phyloP scores from a whole-genome alignment of 2,113 vertebrate genomes.

The Dasyprocta punctata region DNA sequence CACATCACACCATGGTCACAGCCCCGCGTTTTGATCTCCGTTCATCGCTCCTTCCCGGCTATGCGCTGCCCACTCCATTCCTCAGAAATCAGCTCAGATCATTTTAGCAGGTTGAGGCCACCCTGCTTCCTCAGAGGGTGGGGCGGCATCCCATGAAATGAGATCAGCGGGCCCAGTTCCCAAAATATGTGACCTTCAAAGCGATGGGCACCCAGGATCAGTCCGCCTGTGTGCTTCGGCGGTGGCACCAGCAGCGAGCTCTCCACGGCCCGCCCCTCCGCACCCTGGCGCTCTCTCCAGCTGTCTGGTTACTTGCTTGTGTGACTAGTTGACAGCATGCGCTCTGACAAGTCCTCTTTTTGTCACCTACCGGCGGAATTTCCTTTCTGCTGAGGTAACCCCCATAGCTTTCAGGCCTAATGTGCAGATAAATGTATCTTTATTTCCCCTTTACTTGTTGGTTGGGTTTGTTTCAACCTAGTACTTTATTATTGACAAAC shows the following conservation, averaged over 20 bases:
- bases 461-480: background rate
- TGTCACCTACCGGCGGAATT: background rate
- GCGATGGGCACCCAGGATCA: slow-evolving; percentile 25
- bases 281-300: background rate
- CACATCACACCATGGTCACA: background rate
- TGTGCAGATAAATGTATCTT: background rate
- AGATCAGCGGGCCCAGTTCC: slow-evolving; percentile 15
- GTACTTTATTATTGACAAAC: background rate
- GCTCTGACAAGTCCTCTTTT: slow-evolving; percentile 34
- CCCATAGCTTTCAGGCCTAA: background rate
- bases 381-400: slow-evolving; percentile 44
- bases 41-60: background rate
- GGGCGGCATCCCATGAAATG: slow-evolving; percentile 46
- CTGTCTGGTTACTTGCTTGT: slow-evolving; percentile 1
- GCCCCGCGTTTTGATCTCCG: background rate
- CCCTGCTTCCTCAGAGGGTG: slow-evolving; percentile 36
- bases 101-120: background rate
- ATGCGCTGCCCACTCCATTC: background rate
- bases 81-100: slow-evolving; percentile 32
- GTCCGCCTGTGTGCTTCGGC: background rate
- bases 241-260: background rate
- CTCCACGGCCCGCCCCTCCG: background rate
- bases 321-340: slow-evolving; percentile 17
- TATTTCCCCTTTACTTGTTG: background rate
- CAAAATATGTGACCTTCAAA: slow-evolving; percentile 68